A percentile compares a stretch with the other conserved stretches of the same genome.
phyloP scores from a whole-genome alignment of 35 echinoderm and acorn worm species.

The Heliocidaris tuberculata region DNA sequence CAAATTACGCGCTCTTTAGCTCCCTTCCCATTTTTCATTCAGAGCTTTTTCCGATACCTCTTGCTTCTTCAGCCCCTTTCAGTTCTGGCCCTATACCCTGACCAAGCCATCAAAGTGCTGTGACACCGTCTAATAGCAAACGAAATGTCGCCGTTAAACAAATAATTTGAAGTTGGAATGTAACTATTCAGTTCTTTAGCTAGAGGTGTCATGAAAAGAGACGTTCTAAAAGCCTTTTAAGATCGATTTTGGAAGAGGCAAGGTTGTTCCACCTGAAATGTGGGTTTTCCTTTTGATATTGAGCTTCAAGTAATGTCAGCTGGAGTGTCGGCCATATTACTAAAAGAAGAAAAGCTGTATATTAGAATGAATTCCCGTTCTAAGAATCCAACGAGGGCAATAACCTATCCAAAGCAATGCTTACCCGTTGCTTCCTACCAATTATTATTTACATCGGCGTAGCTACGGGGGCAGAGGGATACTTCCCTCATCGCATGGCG shows the following conservation, averaged over 20 bases:
- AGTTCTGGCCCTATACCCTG: background rate
- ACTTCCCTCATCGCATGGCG: too few species aligned
- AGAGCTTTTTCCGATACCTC: background rate
- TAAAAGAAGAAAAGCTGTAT: background rate
- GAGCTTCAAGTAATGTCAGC: background rate
- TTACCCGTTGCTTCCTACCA: too few species aligned
- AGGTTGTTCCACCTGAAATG: background rate
- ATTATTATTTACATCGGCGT: too few species aligned
- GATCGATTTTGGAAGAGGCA: background rate
- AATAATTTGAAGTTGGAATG: constrained; percentile 5
- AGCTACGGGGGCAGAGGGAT: too few species aligned
- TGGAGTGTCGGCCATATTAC: background rate
- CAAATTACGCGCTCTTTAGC: background rate
- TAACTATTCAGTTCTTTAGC: background rate
- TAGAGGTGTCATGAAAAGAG: background rate
- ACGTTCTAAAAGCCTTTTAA: background rate
- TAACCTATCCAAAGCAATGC: too few species aligned
- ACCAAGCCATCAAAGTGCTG: background rate
- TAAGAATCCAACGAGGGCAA: too few species aligned
- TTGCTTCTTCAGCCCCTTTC: background rate
- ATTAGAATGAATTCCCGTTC: background rate
- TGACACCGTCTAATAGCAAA: constrained; percentile 10
- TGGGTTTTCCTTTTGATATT: background rate
- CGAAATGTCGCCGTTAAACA: background rate
- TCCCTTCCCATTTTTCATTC: background rate